Base-by-base conservation (phyloP, 37 sponge, comb jelly and placozoan species). In the Amphimedon queenslandica region DNA sequence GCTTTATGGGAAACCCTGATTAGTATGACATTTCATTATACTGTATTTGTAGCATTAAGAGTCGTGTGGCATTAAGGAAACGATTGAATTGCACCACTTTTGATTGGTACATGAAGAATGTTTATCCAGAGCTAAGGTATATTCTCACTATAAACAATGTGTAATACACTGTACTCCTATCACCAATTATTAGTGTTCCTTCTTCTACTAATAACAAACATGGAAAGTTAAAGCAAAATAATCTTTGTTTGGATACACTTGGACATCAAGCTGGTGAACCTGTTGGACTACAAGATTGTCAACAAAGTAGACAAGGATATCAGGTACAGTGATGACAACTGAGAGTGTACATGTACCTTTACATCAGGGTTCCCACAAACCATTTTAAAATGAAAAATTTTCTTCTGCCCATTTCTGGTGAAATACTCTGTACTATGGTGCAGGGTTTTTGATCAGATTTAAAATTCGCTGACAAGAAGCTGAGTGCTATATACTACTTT, bases 251-350 rank as follows among this genome's bases (percentile, higher is more conserved):
- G 77, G 96, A 96, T 68, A 90, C 91, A 16, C 67, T 96, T 21
- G 89, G 93, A 23, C 40, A 69, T 35, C 23, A 0, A n/a, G 31
- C 42, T 20, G 84, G 77, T 3, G 73, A 74, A 4, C 27, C 33
- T 4, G 79, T 89, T 42, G 85, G 88, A 6, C 43, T 92, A 33
- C 93, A 84, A 72, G 27, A 64, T 18, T 96, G 96, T 63, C 96
- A 96, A 72, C 88, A 88, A 24, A 31, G n/a, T 24, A 91, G n/a
- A n/a, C n/a, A 87, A 18, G 96, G 96, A 31, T 92, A 96, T 58
- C 96, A 96, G 88, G 88, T 90, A 24, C 47, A 74, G 21, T 47
- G 13, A 47, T 47, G 8, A 47, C n/a, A n/a, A n/a, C n/a, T n/a
- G n/a, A n/a, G n/a, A n/a, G n/a, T n/a, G n/a, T n/a, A n/a, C n/a